phyloP scores from a whole-genome alignment of 1,140 invertebrate genomes.

The Dendrolimus kikuchii region DNA sequence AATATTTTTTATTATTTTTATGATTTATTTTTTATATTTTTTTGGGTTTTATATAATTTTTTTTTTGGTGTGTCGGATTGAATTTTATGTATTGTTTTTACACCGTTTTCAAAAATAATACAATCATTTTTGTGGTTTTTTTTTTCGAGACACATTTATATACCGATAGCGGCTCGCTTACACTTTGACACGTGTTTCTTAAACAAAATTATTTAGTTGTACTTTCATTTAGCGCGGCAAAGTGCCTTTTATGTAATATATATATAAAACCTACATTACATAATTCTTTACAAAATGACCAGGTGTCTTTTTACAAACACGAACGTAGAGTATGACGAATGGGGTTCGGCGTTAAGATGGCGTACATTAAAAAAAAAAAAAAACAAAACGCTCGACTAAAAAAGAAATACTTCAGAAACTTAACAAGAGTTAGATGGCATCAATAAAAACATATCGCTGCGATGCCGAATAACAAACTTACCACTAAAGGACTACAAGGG shows the following conservation, averaged over 20 bases:
- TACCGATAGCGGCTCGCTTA: slow-evolving; percentile 55
- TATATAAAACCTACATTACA: slow-evolving; percentile 53
- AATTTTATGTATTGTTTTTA: slow-evolving; percentile 41
- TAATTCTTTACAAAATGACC: slow-evolving; percentile 43
- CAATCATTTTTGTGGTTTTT: slow-evolving; percentile 49
- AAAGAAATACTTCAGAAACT: neutral
- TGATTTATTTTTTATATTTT: slow-evolving; percentile 28
- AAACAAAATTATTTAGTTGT: slow-evolving; percentile 57
- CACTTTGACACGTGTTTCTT: slow-evolving; percentile 37
- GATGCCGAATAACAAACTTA: slow-evolving; percentile 12
- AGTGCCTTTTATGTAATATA: slow-evolving; percentile 56
- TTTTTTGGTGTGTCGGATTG: slow-evolving; percentile 21
- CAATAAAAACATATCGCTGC: slow-evolving; percentile 22
- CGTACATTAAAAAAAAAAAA: slow-evolving; percentile 13
- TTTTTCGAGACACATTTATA: slow-evolving; percentile 23
- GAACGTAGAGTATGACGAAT: neutral
- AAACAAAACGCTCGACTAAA: slow-evolving; percentile 11
- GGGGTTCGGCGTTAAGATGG: slow-evolving; percentile 8
- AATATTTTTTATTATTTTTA: slow-evolving; percentile 29
- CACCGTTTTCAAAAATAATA: slow-evolving; percentile 48
- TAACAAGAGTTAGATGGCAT: slow-evolving; percentile 8
- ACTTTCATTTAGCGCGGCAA: slow-evolving; percentile 45
- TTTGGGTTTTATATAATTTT: slow-evolving; percentile 34
- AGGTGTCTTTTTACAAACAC: slow-evolving; percentile 26
- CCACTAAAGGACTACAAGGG: neutral